These are phyloP conservation scores for Piaya cayana DNA, from an alignment of 2,113 vertebrate genomes.

Conservation along the genomic window DNA sequence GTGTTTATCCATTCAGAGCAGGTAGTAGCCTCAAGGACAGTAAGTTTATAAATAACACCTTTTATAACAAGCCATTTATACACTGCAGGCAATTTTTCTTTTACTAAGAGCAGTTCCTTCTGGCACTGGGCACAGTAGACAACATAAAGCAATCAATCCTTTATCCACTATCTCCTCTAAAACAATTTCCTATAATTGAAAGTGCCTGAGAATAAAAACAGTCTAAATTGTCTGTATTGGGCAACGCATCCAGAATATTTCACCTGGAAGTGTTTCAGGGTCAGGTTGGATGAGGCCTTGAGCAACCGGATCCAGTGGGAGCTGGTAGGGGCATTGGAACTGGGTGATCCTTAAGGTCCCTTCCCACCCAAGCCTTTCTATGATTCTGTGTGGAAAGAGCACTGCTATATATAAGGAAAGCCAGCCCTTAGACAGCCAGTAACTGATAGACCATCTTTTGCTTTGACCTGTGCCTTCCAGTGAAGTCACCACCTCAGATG, in stretches of 20 bases:
- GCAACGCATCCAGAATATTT: not conserved
- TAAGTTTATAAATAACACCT: constrained; percentile 10
- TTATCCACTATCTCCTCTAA: not conserved
- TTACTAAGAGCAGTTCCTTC: not conserved
- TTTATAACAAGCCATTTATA: not conserved
- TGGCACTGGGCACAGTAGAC: not conserved
- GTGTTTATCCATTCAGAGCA: not conserved
- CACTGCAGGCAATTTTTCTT: not conserved
- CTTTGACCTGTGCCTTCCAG: not conserved
- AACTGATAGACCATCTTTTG: not conserved
- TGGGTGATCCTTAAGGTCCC: no score
- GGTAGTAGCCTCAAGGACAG: not conserved
- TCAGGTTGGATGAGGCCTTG: no score
- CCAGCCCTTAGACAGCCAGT: not conserved
- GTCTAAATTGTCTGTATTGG: not conserved
- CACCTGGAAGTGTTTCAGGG: not conserved
- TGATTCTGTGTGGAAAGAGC: not conserved
- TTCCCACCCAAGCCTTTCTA: no score
- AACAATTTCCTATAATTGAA: not conserved
- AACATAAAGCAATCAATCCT: not conserved
- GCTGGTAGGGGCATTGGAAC: no score
- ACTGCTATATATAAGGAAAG: not conserved
- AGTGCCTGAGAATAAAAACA: not conserved
- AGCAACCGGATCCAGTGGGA: no score
- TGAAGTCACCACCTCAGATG: not conserved